Conservation (phyloP, 2,888 invertebrate species). For the Spilosoma lubricipeda region DNA sequence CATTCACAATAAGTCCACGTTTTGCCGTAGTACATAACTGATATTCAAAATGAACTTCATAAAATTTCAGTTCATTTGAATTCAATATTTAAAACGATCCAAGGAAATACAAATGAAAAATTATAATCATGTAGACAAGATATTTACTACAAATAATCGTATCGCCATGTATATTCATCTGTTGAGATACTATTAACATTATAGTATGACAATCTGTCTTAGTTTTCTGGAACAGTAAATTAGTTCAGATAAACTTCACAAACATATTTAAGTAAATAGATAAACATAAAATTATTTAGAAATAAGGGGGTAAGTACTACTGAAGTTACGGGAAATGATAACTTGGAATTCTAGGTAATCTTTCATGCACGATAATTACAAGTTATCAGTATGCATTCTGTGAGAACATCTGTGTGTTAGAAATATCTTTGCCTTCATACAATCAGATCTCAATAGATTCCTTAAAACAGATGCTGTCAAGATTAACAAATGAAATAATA, state of each 20-base stretch:
- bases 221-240: neutral
- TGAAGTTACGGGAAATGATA: neutral
- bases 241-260: neutral
- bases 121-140: conserved; percentile 22
- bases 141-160: conserved; percentile 43
- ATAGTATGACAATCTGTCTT: neutral
- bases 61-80: no score
- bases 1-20: no score
- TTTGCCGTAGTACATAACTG: no score
- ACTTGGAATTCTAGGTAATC: neutral
- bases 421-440: no score
- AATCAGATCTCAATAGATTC: no score
- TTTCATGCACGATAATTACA: neutral
- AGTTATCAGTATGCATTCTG: neutral
- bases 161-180: conserved; percentile 42
- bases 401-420: no score
- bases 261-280: neutral
- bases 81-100: no score
- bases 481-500: no score
- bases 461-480: no score
- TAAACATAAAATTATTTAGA: neutral
- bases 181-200: neutral
- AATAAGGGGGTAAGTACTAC: neutral
- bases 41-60: no score
- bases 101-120: no score